Evolutionary conservation across 2,888 invertebrate genomes (phyloP).

Genomic region (Lutraria lutraria): DNA sequence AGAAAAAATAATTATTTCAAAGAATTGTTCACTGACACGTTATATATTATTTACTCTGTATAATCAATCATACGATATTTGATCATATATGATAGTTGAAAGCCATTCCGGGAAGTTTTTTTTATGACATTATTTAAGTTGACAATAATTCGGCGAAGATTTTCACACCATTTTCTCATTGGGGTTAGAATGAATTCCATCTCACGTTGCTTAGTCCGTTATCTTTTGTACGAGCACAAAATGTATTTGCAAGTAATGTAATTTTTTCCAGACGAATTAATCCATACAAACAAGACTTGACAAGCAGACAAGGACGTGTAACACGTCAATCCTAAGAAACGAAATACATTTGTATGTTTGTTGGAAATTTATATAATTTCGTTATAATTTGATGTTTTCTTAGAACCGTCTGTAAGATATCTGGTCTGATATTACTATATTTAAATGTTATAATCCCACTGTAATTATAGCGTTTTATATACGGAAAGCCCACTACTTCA

Average conservation of each 20-base stretch:
- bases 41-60: too few relatives aligned
- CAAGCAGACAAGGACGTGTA: background rate
- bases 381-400: background rate
- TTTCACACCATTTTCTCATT: too few relatives aligned
- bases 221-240: background rate
- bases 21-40: too few relatives aligned
- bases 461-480: background rate
- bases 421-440: background rate
- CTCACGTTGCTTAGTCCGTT: too few relatives aligned
- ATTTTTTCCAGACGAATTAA: background rate
- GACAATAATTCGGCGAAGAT: too few relatives aligned
- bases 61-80: too few relatives aligned
- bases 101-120: too few relatives aligned
- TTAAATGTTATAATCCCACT: background rate
- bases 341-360: background rate
- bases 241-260: background rate
- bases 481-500: too few relatives aligned
- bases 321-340: background rate
- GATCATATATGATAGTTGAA: too few relatives aligned
- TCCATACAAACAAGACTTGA: background rate
- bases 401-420: background rate
- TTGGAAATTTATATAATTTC: background rate
- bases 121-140: too few relatives aligned
- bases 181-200: too few relatives aligned
- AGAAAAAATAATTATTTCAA: too few relatives aligned